Evolutionary conservation across 2,113 vertebrate genomes (phyloP), one percentile per base, ranked within the genome.

Genomic region (Macrotis lagotis): DNA sequence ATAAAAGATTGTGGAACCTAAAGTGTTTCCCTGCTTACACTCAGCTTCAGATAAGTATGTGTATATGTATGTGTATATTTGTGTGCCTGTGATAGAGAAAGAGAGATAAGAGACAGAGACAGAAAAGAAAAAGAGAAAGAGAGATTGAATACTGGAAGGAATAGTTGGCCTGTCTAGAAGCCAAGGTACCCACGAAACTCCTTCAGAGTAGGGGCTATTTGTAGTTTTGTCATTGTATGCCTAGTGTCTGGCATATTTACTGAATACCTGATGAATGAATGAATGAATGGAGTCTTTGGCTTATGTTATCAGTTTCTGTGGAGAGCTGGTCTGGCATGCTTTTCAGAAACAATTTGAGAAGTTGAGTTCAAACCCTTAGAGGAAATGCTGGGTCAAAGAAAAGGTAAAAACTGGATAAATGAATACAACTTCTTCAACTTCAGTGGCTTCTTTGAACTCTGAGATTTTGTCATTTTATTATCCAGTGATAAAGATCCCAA

Each of bases 191-290:
- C 2, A 90, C n/a, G 92, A 49, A 59, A 9, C 49, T 94, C 51
- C 9, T 44, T 51, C 12, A 31, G 50, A 10, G 16, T 89, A 96
- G 47, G 24, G 52, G 31, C 51, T 92, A 10, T 94, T 94, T 92
- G n/a, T n/a, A 92, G 48, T 92, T 94, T 91, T 94, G 89, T 89
- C 94, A n/a, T 74, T 92, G 50, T 94, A 52, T 93, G 90, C 12
- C 48, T 19, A 91, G 10, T 74, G 19, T 47, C 50, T 89, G 19
- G 51, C 31, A 88, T n/a, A n/a, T n/a, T n/a, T n/a, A n/a, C n/a
- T n/a, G n/a, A n/a, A n/a, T n/a, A n/a, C n/a, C n/a, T n/a, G n/a
- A n/a, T n/a, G n/a, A 47, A 50, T 95, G 49, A 93, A 94, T 44
- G n/a, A 53, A 89, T 93, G 53, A 88, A 92, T 24, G 12, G 24